Evolutionary conservation across 2,113 vertebrate species (phyloP), one percentile per base, ranked within the genome.

Genomic region (Anguilla rostrata): DNA sequence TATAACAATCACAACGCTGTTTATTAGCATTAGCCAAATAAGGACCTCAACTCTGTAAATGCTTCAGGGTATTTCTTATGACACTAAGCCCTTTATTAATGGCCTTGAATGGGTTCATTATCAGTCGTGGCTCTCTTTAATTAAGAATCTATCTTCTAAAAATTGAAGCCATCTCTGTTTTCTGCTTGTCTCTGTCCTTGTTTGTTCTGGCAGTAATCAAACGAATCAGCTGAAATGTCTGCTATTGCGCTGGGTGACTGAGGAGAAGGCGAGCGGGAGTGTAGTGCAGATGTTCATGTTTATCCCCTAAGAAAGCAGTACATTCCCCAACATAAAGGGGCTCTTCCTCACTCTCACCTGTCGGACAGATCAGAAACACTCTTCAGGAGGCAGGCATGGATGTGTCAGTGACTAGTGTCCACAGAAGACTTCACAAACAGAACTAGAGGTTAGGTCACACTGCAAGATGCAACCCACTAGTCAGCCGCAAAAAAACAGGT

Each of bases 281-380:
- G n/a, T 75, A 29, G 71, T 5, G n/a, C 71, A 75, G 71, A 75
- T 75, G 71, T 26, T 75, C 71, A 75, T 75, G 71, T 75, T 75
- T 75, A 75, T 34, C n/a, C 22, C 9, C 71, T 34, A n/a, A 29
- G 49, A 11, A n/a, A 75, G 26, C 5, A 26, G 71, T 29, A 75
- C n/a, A 75, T 34, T 75, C 71, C 71, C 71, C 9, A 75, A 8
- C 14, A n/a, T 34, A 75, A 75, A 75, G n/a, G 18, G n/a, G 11
- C 29, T 75, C 71, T 9, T 34, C n/a, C 71, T 12, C 11, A 34
- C n/a, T 9, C 71, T 75, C n/a, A 34, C n/a, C 71, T 18, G 60
- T 63, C 20, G 1, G 34, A 34, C 34, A 34, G 34, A 34, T 34
- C 34, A 34, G 34, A 34, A 34, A 34, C 34, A 34, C 34, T 34